Percentiles rank a stretch among this genome's conserved stretches.
Evolutionary conservation across 2,113 vertebrate species (phyloP).

Genomic region (Lophotis ruficrista): DNA sequence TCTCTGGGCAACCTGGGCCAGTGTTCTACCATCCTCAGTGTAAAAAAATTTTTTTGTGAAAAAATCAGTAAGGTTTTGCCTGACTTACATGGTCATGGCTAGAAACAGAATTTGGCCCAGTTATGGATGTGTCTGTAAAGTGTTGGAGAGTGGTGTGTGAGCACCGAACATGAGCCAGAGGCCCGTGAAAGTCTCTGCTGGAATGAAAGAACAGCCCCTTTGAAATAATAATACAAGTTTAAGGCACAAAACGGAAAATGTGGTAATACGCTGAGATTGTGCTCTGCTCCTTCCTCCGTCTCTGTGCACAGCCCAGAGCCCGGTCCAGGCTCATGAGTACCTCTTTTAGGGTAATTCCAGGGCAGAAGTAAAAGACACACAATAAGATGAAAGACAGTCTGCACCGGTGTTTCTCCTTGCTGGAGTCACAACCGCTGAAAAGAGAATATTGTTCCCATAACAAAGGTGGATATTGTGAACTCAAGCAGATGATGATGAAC

Average conservation of each 20-base stretch:
- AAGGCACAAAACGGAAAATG: neutral
- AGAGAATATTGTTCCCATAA: constrained; percentile 44
- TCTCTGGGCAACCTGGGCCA: no score
- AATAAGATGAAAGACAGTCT: constrained; percentile 33
- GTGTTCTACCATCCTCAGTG: no score
- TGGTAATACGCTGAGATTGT: fast-evolving
- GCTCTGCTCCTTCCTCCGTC: neutral
- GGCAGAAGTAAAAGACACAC: neutral
- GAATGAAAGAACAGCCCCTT: neutral
- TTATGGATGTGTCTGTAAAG: fast-evolving
- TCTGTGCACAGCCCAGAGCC: neutral
- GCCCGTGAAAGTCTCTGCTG: neutral
- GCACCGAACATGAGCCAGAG: neutral
- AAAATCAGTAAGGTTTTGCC: neutral
- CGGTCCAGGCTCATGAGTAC: neutral
- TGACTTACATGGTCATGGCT: neutral
- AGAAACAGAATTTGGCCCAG: neutral
- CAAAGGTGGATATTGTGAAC: constrained; percentile 56
- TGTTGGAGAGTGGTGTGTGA: neutral
- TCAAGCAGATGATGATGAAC: constrained; percentile 39
- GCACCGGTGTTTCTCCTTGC: neutral
- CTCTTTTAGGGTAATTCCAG: neutral
- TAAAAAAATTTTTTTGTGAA: no score
- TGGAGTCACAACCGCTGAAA: neutral
- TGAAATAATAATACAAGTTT: fast-evolving